These are phyloP conservation scores for Trypoxylus dichotomus DNA, from an alignment of 1,140 invertebrate species.

Conservation along the genomic window DNA sequence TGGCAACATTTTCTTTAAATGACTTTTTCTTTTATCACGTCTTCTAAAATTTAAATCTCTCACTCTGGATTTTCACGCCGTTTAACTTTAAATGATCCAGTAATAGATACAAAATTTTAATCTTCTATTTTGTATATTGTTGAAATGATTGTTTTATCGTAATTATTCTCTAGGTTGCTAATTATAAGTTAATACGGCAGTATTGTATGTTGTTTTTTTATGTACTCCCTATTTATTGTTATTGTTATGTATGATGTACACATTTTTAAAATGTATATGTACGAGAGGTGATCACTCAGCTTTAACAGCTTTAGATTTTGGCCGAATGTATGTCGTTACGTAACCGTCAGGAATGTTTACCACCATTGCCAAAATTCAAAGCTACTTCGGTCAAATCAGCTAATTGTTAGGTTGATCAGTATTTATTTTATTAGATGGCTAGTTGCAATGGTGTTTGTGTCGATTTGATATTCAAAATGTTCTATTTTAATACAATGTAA, in stretches of 20 bases:
- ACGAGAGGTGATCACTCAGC: background rate
- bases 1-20: no score
- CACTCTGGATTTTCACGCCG: no score
- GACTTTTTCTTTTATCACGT: no score
- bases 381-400: background rate
- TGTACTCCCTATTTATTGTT: constrained; percentile 12
- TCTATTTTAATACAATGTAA: constrained; percentile 20
- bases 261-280: background rate
- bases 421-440: background rate
- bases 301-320: background rate
- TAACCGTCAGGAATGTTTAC: background rate
- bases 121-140: no score
- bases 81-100: no score
- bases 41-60: no score
- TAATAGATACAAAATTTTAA: no score
- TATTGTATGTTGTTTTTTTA: background rate
- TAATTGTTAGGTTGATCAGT: background rate
- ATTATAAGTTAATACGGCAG: background rate
- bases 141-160: no score
- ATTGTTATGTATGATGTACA: background rate
- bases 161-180: background rate
- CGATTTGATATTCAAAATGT: background rate
- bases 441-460: background rate
- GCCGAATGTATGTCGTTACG: background rate
- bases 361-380: background rate